These are phyloP conservation scores for Synergus laeviventris DNA, from an alignment of 2,888 invertebrate genomes.

Conservation along the genomic window DNA sequence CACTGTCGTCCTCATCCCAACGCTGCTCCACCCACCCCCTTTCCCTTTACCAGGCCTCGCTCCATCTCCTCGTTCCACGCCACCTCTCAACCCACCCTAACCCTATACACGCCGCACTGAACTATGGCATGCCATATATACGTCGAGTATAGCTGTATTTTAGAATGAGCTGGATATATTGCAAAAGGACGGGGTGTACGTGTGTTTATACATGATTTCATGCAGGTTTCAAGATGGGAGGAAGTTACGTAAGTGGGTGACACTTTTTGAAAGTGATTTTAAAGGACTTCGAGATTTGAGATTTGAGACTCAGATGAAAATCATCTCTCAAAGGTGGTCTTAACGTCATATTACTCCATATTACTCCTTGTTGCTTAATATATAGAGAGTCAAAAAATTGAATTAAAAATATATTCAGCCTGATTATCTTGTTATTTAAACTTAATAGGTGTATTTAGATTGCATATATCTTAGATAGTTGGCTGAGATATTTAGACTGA, in stretches of 20 bases:
- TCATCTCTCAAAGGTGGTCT: no score
- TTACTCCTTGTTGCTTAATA: no score
- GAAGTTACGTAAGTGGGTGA: background rate
- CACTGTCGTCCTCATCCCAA: conserved; percentile 43
- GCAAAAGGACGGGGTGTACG: conserved; percentile 55
- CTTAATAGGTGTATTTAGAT: no score
- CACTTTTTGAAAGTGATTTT: background rate
- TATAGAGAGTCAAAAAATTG: no score
- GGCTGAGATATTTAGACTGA: no score
- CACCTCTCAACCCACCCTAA: conserved; percentile 30
- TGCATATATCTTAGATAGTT: no score
- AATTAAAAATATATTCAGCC: no score
- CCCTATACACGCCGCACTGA: conserved; percentile 59
- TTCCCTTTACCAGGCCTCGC: conserved; percentile 43
- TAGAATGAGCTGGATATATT: conserved; percentile 68
- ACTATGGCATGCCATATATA: conserved; percentile 59
- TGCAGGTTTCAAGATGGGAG: background rate
- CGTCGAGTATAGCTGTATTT: conserved; percentile 59
- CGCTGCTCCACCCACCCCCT: conserved; percentile 43
- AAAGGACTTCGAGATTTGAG: background rate
- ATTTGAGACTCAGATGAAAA: background rate
- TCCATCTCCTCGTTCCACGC: conserved; percentile 39
- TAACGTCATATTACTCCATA: no score
- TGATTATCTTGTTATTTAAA: no score
- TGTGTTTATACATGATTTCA: conserved; percentile 3